Percentiles rank a stretch among this genome's conserved stretches.
These are phyloP conservation scores for Tenthredo notha DNA, from an alignment of 2,888 invertebrate species.

Conservation along the genomic window DNA sequence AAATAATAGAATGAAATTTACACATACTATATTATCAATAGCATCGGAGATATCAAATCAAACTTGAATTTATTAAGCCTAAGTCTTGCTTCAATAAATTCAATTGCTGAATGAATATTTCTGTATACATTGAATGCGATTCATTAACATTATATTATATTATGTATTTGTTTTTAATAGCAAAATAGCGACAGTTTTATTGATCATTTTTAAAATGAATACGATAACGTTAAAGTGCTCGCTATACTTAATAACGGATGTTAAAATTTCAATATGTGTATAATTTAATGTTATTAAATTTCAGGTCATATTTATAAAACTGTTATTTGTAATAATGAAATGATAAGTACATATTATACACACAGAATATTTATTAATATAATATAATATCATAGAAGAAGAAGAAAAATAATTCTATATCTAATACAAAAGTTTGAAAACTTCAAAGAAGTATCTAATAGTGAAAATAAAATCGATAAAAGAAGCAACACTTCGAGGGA, in stretches of 20 bases:
- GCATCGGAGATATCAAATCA: not conserved
- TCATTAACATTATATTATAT: not conserved
- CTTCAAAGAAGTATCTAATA: not conserved
- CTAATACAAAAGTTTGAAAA: not conserved
- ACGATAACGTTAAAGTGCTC: not conserved
- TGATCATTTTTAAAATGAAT: not conserved
- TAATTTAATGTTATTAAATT: not conserved
- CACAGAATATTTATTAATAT: not conserved
- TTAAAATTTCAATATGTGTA: conserved; percentile 7
- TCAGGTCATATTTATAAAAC: conserved; percentile 1
- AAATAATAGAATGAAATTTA: not conserved
- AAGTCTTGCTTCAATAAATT: not conserved
- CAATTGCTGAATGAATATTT: conserved; percentile 9
- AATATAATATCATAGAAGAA: not conserved
- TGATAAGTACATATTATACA: not conserved
- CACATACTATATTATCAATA: not conserved
- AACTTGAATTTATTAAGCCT: not conserved
- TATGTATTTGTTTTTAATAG: not conserved
- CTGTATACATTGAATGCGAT: not conserved
- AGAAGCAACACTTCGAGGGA: not conserved
- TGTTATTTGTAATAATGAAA: conserved; percentile 28
- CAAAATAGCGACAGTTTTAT: not conserved
- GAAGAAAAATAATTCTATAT: not conserved
- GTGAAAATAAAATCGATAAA: not conserved
- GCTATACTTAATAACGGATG: conserved; percentile 17